phyloP scores from a whole-genome alignment of 2,113 vertebrate species.

The Fregetta grallaria region DNA sequence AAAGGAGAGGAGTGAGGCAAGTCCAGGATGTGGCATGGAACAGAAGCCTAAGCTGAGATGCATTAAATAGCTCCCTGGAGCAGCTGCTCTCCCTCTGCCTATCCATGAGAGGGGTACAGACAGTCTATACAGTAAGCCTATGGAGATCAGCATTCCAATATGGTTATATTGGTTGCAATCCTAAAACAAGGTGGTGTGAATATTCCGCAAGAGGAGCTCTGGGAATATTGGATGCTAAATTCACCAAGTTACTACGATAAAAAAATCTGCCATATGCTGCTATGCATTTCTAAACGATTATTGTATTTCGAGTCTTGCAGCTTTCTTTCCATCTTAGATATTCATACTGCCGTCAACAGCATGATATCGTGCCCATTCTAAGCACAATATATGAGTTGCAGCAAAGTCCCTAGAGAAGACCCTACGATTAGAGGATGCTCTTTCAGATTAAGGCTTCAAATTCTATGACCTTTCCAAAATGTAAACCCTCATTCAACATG shows the following conservation, averaged over 20 bases:
- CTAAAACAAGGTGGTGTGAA: not conserved
- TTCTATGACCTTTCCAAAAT: not conserved
- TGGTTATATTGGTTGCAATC: not conserved
- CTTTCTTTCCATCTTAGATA: not conserved
- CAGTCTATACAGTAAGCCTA: not conserved
- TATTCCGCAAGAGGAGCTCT: not conserved
- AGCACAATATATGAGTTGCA: not conserved
- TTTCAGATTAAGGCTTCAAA: not conserved
- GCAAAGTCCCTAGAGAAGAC: not conserved
- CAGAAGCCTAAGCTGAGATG: not conserved
- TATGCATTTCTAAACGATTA: not conserved
- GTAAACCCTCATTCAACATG: not conserved
- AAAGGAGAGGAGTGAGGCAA: not conserved
- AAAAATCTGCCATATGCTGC: not conserved
- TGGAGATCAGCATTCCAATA: not conserved
- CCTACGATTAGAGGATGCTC: not conserved
- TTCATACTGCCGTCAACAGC: not conserved
- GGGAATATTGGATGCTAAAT: not conserved
- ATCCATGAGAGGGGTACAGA: not conserved
- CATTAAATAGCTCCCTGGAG: not conserved
- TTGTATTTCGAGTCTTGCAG: rapidly evolving
- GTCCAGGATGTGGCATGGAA: not conserved
- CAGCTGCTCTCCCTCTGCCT: not conserved
- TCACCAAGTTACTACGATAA: not conserved
- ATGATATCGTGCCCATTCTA: not conserved